A percentile compares a stretch with the other conserved stretches of the same genome.
These are phyloP conservation scores for Cylloceria caligata DNA, from an alignment of 2,888 invertebrate species.

Conservation along the genomic window DNA sequence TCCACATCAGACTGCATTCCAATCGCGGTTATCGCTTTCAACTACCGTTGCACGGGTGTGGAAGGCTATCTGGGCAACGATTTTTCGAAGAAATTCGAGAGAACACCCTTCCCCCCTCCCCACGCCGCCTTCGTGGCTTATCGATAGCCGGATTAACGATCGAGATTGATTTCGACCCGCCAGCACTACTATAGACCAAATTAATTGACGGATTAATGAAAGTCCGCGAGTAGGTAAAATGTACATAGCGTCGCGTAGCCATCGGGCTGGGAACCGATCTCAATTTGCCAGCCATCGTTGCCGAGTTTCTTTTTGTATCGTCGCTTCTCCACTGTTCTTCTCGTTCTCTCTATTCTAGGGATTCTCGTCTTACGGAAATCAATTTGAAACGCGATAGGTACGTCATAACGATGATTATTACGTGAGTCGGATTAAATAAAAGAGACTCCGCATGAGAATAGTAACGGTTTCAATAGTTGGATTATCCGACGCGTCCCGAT, in stretches of 20 bases:
- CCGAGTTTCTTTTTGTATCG: slow-evolving; percentile 39
- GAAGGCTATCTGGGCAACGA: neutral
- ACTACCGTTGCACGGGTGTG: neutral
- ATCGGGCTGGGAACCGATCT: slow-evolving; percentile 3
- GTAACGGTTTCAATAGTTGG: slow-evolving; percentile 19
- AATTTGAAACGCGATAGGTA: slow-evolving; percentile 57
- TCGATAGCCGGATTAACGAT: slow-evolving; percentile 65
- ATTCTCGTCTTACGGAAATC: slow-evolving; percentile 52
- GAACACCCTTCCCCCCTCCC: no score
- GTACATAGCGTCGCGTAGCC: slow-evolving; percentile 32
- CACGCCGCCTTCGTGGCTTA: slow-evolving; percentile 56
- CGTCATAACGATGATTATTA: slow-evolving; percentile 34
- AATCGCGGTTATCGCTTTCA: slow-evolving; percentile 34
- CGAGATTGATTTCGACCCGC: slow-evolving; percentile 55
- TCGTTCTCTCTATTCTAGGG: neutral
- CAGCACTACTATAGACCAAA: slow-evolving; percentile 44
- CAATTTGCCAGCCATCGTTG: slow-evolving; percentile 25
- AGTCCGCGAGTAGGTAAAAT: slow-evolving; percentile 46
- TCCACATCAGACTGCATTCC: slow-evolving; percentile 27
- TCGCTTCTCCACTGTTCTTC: neutral
- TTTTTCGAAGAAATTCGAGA: slow-evolving; percentile 54
- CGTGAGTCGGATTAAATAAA: neutral
- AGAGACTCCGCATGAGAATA: slow-evolving; percentile 39
- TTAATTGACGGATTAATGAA: slow-evolving; percentile 62
- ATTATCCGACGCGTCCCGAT: slow-evolving; percentile 1